These are phyloP conservation scores for Heliconius charithonia DNA, from an alignment of 2,888 invertebrate species.

Conservation along the genomic window DNA sequence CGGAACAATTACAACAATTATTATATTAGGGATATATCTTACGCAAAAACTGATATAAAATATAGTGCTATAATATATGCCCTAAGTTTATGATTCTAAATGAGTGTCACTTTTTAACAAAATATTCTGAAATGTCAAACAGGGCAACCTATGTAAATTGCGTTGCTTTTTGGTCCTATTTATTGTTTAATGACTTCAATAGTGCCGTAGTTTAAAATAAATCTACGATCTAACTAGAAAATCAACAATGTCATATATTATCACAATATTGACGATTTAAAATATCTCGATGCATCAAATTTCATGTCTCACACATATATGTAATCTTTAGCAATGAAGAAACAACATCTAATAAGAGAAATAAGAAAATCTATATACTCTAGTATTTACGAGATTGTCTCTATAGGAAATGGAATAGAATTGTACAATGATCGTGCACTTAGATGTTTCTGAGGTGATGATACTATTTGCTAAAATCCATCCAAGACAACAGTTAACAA, in stretches of 20 bases:
- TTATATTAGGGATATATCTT: slow-evolving; percentile 39
- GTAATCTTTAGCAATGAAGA: slow-evolving; percentile 9
- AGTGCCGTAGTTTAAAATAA: slow-evolving; percentile 32
- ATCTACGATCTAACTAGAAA: slow-evolving; percentile 32
- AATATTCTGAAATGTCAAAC: slow-evolving; percentile 41
- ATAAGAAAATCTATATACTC: slow-evolving; percentile 23
- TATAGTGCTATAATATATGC: slow-evolving; percentile 43
- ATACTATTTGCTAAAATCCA: slow-evolving; percentile 45
- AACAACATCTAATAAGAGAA: slow-evolving; percentile 20
- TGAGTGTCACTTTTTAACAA: slow-evolving; percentile 38
- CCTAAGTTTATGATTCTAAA: slow-evolving; percentile 41
- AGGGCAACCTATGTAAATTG: slow-evolving; percentile 45
- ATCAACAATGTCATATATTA: slow-evolving; percentile 34
- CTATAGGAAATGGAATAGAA: slow-evolving; percentile 21
- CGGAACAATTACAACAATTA: slow-evolving; percentile 41
- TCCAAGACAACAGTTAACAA: slow-evolving; percentile 50
- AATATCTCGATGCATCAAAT: slow-evolving; percentile 25
- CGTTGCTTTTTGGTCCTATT: slow-evolving; percentile 48
- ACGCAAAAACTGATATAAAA: slow-evolving; percentile 46
- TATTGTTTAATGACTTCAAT: slow-evolving; percentile 43
- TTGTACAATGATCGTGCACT: slow-evolving; percentile 25
- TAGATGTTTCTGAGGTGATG: slow-evolving; percentile 36
- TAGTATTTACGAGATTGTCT: slow-evolving; percentile 6
- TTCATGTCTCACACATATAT: slow-evolving; percentile 8
- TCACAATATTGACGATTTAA: slow-evolving; percentile 39